A percentile compares a stretch with the other conserved stretches of the same genome.
These are phyloP conservation scores for Clanis bilineata DNA, from an alignment of 2,888 invertebrate genomes.

Conservation along the genomic window DNA sequence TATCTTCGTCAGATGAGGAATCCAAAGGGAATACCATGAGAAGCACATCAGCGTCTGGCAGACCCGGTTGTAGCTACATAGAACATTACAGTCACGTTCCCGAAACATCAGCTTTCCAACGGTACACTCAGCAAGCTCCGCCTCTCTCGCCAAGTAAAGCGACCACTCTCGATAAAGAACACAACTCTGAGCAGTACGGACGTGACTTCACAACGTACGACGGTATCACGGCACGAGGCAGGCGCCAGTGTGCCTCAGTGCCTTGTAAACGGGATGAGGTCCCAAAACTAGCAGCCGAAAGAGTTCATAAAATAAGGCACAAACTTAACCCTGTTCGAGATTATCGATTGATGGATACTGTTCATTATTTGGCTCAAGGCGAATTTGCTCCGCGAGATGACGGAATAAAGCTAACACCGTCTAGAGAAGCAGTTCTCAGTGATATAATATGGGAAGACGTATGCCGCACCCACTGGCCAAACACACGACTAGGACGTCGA, in stretches of 20 bases:
- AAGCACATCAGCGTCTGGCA: constrained; percentile 41
- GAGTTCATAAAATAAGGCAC: constrained; percentile 71
- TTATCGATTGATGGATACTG: constrained; percentile 75
- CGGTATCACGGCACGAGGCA: constrained; percentile 69
- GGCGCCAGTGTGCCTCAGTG: constrained; percentile 69
- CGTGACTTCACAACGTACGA: constrained; percentile 74
- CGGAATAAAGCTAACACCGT: constrained; percentile 73
- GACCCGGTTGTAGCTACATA: constrained; percentile 69
- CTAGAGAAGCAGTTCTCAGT: constrained; percentile 73
- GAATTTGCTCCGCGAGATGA: constrained; percentile 77
- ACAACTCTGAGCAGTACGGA: constrained; percentile 74
- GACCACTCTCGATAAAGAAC: constrained; percentile 68
- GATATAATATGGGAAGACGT: constrained; percentile 79
- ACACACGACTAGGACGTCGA: constrained; percentile 63
- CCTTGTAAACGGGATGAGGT: constrained; percentile 67
- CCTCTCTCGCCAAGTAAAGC: constrained; percentile 64
- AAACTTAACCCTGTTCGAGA: constrained; percentile 74
- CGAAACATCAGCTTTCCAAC: constrained; percentile 72
- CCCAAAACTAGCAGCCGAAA: constrained; percentile 68
- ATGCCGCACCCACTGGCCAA: constrained; percentile 76
- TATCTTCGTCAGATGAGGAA: constrained; percentile 67
- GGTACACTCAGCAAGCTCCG: constrained; percentile 59
- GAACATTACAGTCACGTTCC: constrained; percentile 74
- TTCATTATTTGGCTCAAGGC: constrained; percentile 76
- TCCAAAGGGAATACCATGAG: constrained; percentile 46